Conservation (phyloP, 2,113 vertebrate genomes). For the Pongo pygmaeus region DNA sequence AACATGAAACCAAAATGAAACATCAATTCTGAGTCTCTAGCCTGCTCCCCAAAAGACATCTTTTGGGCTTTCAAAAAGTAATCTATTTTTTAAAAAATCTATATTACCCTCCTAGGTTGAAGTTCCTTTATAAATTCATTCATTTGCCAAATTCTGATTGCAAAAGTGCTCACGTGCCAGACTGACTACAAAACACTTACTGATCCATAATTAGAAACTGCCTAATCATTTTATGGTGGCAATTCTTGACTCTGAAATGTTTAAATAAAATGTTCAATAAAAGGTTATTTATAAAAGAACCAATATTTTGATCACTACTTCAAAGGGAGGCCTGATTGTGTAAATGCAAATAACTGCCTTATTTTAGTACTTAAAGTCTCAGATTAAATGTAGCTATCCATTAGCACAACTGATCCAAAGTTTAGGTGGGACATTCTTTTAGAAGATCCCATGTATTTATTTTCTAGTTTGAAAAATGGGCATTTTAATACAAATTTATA, state of each 20-base stretch:
- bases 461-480: neutral
- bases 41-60: neutral
- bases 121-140: constrained; percentile 62
- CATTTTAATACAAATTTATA: constrained; percentile 27
- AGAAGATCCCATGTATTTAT: neutral
- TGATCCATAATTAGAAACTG: constrained; percentile 36
- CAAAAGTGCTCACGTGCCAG: constrained; percentile 37
- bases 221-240: constrained; percentile 21
- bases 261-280: constrained; percentile 60
- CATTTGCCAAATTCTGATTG: constrained; percentile 42
- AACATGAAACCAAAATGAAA: constrained; percentile 23
- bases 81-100: neutral
- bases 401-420: constrained; percentile 24
- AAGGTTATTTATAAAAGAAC: constrained; percentile 37
- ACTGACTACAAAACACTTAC: constrained; percentile 45
- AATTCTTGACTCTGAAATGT: constrained; percentile 37
- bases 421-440: neutral
- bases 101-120: neutral
- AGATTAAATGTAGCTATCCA: constrained; percentile 28
- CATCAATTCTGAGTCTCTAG: neutral
- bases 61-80: neutral
- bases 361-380: constrained; percentile 19
- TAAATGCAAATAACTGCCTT: neutral
- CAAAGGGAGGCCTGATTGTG: neutral
- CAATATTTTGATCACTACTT: constrained; percentile 58